Percentiles rank a stretch among this genome's conserved stretches.
Conservation (phyloP, 2,113 vertebrate species). For the Pardalotus punctatus region DNA sequence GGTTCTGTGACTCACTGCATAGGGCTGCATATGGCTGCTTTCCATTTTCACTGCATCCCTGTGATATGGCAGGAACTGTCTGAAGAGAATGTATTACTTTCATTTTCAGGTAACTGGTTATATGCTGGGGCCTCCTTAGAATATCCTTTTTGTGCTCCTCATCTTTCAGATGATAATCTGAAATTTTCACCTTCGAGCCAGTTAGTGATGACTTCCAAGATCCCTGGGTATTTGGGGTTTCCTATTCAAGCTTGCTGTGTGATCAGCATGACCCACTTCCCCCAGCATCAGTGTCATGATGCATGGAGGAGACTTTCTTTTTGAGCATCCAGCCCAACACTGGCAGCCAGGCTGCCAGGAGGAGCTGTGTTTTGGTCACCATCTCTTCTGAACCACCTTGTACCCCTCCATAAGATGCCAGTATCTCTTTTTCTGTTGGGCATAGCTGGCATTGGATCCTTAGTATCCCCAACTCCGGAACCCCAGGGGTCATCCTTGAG, state of each 20-base stretch:
- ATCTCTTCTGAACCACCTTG: background rate
- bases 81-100: background rate
- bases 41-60: background rate
- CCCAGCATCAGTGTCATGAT: no score
- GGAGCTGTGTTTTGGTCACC: background rate
- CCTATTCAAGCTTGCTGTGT: background rate
- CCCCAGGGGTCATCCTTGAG: background rate
- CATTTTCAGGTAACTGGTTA: background rate
- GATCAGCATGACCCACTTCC: background rate
- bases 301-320: background rate
- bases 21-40: background rate
- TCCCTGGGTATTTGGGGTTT: no score
- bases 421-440: background rate
- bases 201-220: background rate
- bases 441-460: no score
- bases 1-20: background rate
- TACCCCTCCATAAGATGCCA: background rate
- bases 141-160: background rate
- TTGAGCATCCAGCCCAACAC: background rate
- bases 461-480: background rate
- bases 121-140: background rate
- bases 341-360: background rate
- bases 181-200: background rate
- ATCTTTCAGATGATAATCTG: background rate
- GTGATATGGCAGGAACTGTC: no score